Evolutionary conservation across 2,113 vertebrate genomes (phyloP).

Genomic region (Brevimyrus niger): DNA sequence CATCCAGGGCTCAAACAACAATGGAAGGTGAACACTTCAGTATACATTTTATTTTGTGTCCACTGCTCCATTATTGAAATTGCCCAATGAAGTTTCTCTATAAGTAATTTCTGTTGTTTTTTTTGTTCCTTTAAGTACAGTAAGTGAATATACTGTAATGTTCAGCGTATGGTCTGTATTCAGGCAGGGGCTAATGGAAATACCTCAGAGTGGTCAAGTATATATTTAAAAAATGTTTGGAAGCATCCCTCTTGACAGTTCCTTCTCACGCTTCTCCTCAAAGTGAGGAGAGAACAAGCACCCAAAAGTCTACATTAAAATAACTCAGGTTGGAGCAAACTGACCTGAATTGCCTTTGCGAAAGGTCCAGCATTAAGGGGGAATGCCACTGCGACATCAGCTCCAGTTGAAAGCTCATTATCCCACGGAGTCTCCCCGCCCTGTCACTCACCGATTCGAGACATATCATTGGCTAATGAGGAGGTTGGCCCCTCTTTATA

Average conservation of each 20-base stretch:
- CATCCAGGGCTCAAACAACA: slow-evolving; percentile 56
- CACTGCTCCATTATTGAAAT: not conserved
- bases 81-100: not conserved
- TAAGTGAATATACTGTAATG: not conserved
- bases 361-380: not conserved
- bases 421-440: not conserved
- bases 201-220: not conserved
- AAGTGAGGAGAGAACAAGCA: not conserved
- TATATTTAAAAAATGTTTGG: not conserved
- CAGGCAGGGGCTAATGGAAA: not conserved
- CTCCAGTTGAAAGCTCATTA: not conserved
- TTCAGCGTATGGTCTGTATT: not conserved
- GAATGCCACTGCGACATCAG: not conserved
- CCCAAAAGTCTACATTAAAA: not conserved
- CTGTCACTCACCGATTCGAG: not conserved
- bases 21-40: slow-evolving; percentile 54
- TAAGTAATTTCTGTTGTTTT: not conserved
- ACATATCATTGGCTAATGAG: not conserved
- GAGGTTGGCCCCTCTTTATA: not conserved
- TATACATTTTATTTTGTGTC: not conserved
- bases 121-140: not conserved
- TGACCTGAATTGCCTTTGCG: not conserved
- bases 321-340: not conserved
- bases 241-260: not conserved
- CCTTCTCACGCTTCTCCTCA: not conserved